phyloP scores from a whole-genome alignment of 2,113 vertebrate species.

The Mobula hypostoma region DNA sequence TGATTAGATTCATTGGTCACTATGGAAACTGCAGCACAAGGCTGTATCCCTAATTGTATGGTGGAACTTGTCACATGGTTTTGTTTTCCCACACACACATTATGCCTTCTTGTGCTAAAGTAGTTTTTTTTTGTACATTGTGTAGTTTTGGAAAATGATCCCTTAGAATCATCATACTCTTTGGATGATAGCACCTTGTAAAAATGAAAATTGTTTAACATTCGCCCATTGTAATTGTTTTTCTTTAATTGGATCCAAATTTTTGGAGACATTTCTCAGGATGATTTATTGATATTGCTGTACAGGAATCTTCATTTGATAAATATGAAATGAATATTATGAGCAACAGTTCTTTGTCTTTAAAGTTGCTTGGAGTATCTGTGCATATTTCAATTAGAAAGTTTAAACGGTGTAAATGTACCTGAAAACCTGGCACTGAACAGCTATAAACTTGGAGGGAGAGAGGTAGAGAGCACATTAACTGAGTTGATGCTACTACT shows the following conservation, averaged over 20 bases:
- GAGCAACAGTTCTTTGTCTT: background rate
- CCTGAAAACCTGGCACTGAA: background rate
- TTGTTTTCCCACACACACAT: background rate
- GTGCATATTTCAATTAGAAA: background rate
- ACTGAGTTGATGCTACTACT: no score
- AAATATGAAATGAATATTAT: background rate
- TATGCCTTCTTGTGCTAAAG: background rate
- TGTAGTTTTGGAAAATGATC: background rate
- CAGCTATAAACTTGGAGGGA: background rate
- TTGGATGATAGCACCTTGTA: background rate
- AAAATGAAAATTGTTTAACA: background rate
- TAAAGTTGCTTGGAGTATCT: background rate
- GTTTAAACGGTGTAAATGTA: background rate
- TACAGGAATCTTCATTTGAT: background rate
- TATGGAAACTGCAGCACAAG: conserved; percentile 23
- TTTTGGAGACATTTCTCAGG: background rate
- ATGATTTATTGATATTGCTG: background rate
- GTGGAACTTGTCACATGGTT: background rate
- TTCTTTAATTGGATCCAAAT: background rate
- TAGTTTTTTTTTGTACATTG: background rate
- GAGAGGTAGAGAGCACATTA: no score
- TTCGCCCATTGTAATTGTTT: background rate
- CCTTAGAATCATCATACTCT: background rate
- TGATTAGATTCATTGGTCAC: conserved; percentile 21
- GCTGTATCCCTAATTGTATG: conserved; percentile 9